phyloP scores from a whole-genome alignment of 2,113 vertebrate genomes.

The Aix galericulata region DNA sequence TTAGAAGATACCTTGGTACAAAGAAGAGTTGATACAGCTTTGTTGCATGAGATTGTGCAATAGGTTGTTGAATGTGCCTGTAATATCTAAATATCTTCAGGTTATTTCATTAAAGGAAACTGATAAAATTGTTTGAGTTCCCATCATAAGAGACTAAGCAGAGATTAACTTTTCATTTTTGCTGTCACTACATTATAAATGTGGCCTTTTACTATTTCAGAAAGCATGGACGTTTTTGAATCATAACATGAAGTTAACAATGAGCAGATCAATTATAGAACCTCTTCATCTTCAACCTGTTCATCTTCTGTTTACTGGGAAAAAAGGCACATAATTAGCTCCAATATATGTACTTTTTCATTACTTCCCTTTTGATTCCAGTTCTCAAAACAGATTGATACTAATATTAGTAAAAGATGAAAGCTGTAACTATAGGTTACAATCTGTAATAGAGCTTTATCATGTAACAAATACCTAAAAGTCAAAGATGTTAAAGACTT shows the following conservation, averaged over 20 bases:
- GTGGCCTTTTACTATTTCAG: neutral
- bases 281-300: neutral
- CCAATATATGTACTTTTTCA: neutral
- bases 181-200: neutral
- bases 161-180: neutral
- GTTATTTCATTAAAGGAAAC: neutral
- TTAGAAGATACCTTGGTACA: constrained; percentile 4
- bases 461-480: neutral
- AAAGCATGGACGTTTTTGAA: neutral
- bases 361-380: neutral
- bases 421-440: neutral
- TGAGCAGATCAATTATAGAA: neutral
- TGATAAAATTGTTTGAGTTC: neutral
- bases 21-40: neutral
- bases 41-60: neutral
- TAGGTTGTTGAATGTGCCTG: neutral
- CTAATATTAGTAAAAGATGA: neutral
- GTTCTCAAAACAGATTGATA: neutral
- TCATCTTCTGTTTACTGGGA: neutral
- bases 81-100: neutral
- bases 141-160: neutral
- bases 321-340: neutral
- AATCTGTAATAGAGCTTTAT: neutral
- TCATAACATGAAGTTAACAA: neutral
- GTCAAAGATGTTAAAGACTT: neutral